phyloP scores from a whole-genome alignment of 2,888 invertebrate genomes.

The Tenthredo notha region DNA sequence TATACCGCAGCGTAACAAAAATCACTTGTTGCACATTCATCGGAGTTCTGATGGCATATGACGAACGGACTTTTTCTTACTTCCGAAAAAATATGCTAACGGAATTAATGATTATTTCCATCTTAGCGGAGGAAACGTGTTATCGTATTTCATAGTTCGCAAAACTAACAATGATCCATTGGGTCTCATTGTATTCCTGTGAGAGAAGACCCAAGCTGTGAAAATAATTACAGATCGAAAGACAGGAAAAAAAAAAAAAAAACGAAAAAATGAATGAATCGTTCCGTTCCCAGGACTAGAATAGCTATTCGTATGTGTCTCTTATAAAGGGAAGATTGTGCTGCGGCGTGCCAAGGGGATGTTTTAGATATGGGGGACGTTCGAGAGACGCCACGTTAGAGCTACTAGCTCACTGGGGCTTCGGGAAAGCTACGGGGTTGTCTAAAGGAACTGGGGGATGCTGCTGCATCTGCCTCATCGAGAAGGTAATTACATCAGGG shows the following conservation, averaged over 20 bases:
- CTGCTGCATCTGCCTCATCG: constrained; percentile 73
- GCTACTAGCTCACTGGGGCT: constrained; percentile 31
- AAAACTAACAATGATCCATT: constrained; percentile 50
- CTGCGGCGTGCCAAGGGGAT: constrained; percentile 59
- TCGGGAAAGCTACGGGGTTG: neutral
- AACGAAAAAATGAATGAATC: constrained; percentile 66
- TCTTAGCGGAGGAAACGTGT: neutral
- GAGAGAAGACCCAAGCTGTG: constrained; percentile 69
- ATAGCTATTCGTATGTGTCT: constrained; percentile 74
- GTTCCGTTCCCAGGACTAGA: constrained; percentile 76
- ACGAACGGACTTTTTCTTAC: neutral
- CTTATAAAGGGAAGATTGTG: constrained; percentile 75
- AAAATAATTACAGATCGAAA: constrained; percentile 75
- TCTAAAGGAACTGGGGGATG: constrained; percentile 52
- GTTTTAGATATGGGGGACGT: constrained; percentile 45
- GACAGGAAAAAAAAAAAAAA: constrained; percentile 62
- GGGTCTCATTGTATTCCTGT: constrained; percentile 29
- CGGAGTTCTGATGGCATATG: too few relatives aligned
- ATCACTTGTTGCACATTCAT: constrained; percentile 15
- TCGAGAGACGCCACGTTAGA: constrained; percentile 8
- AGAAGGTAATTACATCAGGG: constrained; percentile 72
- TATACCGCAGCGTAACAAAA: neutral
- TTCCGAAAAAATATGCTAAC: neutral
- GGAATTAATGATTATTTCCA: neutral
- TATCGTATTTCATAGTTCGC: constrained; percentile 44